Conservation (phyloP, 2,113 vertebrate species). For the Cephalopterus ornatus region DNA sequence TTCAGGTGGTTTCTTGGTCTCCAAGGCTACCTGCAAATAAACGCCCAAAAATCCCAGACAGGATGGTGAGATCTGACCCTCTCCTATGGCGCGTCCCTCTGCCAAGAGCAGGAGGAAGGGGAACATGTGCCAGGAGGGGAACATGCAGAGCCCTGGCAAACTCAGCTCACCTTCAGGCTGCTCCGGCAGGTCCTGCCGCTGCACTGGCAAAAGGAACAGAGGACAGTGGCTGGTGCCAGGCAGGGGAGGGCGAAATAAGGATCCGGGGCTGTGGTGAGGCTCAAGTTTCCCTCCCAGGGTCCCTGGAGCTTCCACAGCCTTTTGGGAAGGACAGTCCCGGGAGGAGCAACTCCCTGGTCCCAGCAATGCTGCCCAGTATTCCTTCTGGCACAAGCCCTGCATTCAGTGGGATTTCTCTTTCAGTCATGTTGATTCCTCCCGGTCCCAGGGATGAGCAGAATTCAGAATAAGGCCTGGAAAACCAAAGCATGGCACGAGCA, state of each 20-base stretch:
- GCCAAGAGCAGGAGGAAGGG: not conserved
- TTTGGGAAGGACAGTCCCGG: not conserved
- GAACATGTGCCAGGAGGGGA: fast-evolving
- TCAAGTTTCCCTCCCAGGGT: not conserved
- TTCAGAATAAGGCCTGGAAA: not conserved
- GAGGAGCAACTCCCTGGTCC: not conserved
- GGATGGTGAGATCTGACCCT: not conserved
- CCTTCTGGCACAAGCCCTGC: not conserved
- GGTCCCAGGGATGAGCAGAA: not conserved
- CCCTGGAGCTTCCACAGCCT: not conserved
- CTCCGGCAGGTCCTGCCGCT: not conserved
- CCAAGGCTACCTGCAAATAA: conserved; percentile 8
- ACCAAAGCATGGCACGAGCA: fast-evolving
- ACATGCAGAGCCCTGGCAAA: not conserved
- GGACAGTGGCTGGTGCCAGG: fast-evolving
- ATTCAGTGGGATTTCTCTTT: not conserved
- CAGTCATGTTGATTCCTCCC: not conserved
- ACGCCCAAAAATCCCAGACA: not conserved
- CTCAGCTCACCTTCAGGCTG: not conserved
- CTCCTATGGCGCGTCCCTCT: not conserved
- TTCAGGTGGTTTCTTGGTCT: fast-evolving
- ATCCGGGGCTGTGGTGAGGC: not conserved
- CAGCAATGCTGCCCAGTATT: not conserved
- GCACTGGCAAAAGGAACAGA: not conserved
- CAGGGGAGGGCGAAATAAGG: not conserved